These are phyloP conservation scores for Nibea coibor DNA, from an alignment of 2,113 vertebrate genomes.

Conservation along the genomic window DNA sequence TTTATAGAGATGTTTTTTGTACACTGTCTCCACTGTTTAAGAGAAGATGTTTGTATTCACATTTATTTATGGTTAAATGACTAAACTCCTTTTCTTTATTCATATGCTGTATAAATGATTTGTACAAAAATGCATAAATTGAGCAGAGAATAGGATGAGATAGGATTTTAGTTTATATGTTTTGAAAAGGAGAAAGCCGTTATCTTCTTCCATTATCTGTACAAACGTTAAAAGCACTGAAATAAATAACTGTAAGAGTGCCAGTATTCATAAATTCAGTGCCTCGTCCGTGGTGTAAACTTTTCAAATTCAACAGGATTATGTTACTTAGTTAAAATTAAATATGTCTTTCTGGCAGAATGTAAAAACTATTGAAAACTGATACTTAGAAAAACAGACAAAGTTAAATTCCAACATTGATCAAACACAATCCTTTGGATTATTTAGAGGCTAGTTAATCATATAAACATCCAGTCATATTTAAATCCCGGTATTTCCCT, in stretches of 20 bases:
- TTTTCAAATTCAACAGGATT: neutral
- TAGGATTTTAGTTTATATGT: neutral
- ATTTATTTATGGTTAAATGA: neutral
- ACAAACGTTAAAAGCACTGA: neutral
- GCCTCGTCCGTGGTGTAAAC: neutral
- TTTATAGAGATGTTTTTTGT: neutral
- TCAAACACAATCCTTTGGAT: conserved; percentile 11
- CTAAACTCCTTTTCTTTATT: neutral
- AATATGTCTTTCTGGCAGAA: conserved; percentile 16
- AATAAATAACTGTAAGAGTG: neutral
- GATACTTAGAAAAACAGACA: neutral
- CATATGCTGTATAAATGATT: neutral
- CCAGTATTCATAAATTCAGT: neutral
- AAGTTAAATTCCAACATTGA: conserved; percentile 2
- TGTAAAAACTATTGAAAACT: conserved; percentile 25
- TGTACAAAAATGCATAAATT: neutral
- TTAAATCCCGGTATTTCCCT: conserved; percentile 40
- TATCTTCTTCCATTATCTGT: neutral
- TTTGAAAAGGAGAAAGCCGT: neutral
- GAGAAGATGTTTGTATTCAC: neutral
- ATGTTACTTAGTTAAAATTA: neutral
- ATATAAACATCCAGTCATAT: conserved; percentile 3
- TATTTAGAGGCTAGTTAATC: conserved; percentile 16
- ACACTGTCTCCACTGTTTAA: neutral
- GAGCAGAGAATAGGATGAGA: neutral